A percentile compares a stretch with the other conserved stretches of the same genome.
These are phyloP conservation scores for Hydrolagus colliei DNA, from an alignment of 2,797 vertebrate species.

Conservation along the genomic window DNA sequence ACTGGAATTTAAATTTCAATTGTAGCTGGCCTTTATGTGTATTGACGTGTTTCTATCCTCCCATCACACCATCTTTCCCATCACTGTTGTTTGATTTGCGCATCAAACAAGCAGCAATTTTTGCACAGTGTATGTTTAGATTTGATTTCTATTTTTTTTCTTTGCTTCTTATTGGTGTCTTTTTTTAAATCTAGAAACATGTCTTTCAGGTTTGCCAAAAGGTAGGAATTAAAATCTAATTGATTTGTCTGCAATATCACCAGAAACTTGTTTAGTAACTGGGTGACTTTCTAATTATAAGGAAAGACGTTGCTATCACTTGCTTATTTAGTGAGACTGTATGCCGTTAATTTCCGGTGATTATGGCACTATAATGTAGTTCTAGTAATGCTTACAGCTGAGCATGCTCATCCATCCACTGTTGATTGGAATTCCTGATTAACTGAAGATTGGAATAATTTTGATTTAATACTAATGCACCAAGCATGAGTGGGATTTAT, in stretches of 20 bases:
- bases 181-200: slow-evolving; percentile 95
- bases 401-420: slow-evolving; percentile 1
- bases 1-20: slow-evolving; percentile 12
- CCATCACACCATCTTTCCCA: slow-evolving; percentile 20
- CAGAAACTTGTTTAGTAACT: slow-evolving; percentile 57
- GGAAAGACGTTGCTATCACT: background rate
- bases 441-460: slow-evolving; percentile 34
- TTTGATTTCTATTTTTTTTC: slow-evolving; percentile 59
- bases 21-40: background rate
- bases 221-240: slow-evolving; percentile 80
- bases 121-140: slow-evolving; percentile 63
- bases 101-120: slow-evolving; percentile 27
- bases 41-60: slow-evolving; percentile 3
- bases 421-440: background rate
- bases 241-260: slow-evolving; percentile 59
- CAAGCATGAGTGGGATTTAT: slow-evolving; percentile 51
- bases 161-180: slow-evolving; percentile 42
- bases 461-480: slow-evolving; percentile 63
- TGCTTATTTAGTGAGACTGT: background rate
- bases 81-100: slow-evolving; percentile 17
- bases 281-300: slow-evolving; percentile 12
- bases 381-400: background rate
- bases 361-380: background rate
- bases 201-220: slow-evolving; percentile 99
- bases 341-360: background rate